Conservation (phyloP, 2,113 vertebrate genomes). For the Pseudonaja textilis region DNA sequence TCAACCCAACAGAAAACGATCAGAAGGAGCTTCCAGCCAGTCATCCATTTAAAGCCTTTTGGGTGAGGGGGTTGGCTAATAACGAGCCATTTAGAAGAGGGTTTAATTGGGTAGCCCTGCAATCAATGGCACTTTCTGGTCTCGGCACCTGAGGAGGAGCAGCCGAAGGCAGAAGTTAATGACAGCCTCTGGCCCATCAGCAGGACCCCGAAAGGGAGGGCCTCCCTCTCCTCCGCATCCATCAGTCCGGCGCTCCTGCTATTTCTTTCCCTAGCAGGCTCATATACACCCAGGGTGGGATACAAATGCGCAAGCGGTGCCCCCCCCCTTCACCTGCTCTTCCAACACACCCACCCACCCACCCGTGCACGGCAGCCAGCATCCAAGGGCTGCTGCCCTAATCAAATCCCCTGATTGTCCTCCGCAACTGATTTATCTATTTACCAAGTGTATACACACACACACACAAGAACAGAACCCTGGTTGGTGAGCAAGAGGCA, state of each 20-base stretch:
- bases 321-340: not conserved
- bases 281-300: not conserved
- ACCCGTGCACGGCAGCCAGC: not conserved
- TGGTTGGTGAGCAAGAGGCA: not conserved
- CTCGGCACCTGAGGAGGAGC: not conserved
- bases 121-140: slow-evolving; percentile 51
- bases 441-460: not conserved
- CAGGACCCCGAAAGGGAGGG: slow-evolving; percentile 6
- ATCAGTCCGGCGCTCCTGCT: not conserved
- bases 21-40: not conserved
- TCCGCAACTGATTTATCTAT: not conserved
- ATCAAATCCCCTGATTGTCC: not conserved
- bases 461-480: not conserved
- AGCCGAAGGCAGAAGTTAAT: slow-evolving; percentile 40
- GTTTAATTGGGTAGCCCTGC: slow-evolving; percentile 54
- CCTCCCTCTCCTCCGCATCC: not conserved
- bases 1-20: not conserved
- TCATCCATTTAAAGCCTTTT: slow-evolving; percentile 32
- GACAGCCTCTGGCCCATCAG: not conserved
- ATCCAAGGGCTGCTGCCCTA: not conserved
- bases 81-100: slow-evolving; percentile 54
- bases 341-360: not conserved
- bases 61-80: slow-evolving; percentile 39
- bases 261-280: not conserved
- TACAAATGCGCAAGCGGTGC: not conserved